Base-by-base conservation (phyloP, 1,140 invertebrate species). In the Andricus grossulariae region DNA sequence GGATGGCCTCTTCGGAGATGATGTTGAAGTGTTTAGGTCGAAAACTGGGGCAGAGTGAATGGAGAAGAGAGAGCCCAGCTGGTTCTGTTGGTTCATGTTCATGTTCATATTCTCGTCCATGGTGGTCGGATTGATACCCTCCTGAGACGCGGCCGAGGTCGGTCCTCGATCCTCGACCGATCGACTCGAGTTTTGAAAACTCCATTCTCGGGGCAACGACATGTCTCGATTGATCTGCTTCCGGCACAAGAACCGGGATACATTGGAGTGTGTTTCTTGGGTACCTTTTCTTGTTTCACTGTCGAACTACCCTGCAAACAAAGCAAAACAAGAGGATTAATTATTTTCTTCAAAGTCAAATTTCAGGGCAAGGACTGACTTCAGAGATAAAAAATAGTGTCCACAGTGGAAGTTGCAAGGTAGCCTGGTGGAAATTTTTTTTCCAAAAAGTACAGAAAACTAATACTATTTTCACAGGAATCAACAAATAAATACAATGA, bases 141-240 rank as follows among this genome's bases (percentile, higher is more conserved):
- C 86, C 84, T 88, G 86, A 73, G 86, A 88, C 81, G 86, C 76
- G 79, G 83, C 72, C 86, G 86, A 88, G 74, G 77, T 74, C 54
- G 82, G 85, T 84, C 86, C 86, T 19, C 78, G 79, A 77, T 76
- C 86, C 88, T 91, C 90, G 83, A 88, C 82, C 88, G 89, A 88
- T 86, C 91, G 87, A 90, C 92, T 88, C 88, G 92, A 90, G 87
- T 92, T 91, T 90, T 93, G 92, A 87, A 93, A 91, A 90, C 92
- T 92, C 92, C 93, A 93, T 89, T 93, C 92, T 84, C 92, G 92
- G 88, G 93, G 93, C 88, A 93, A 88, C 90, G 93, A 93, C 93
- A 93, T 93, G 83, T 91, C 91, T 91, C 87, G 84, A 75, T 60
- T 74, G 52, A 74, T 77, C 50, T 13, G 77, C 73, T 81, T 80